Base-by-base conservation (phyloP, 2,113 vertebrate species). In the Ameiurus melas region DNA sequence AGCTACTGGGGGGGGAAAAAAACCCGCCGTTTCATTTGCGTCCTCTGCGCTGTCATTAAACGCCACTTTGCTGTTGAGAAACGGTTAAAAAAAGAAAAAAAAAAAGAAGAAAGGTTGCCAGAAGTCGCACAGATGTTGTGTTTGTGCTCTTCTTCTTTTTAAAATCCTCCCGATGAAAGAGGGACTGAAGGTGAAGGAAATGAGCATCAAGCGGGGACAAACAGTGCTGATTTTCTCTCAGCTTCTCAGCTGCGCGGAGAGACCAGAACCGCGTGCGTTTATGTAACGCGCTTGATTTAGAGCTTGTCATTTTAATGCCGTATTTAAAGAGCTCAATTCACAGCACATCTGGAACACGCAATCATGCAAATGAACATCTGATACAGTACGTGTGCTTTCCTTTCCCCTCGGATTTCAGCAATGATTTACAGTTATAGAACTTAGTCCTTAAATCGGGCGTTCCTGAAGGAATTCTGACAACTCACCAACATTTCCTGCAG, bases 291-390 rank as follows among this genome's bases (percentile, higher is more conserved):
- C 89, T n/a, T 87, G 89, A 90, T 90, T 90, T 75, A 12, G 14
- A 71, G 89, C 87, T 87, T 89, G 91, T 86, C 89, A 89, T 91
- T 92, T 92, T 93, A 89, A 93, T 88, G 88, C 86, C 84, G 53
- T 85, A 91, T 92, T 91, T 92, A 91, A 91, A 92, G 85, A 55
- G 64, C 58, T 86, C 27, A 81, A 93, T 93, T 93, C 90, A 90
- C 78, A 0, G 70, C 82, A 89, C 90, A 92, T 93, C 93, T 93
- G 91, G 88, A 84, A 47, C 33, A 30, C 12, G 78, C 85, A 58
- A 36, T 90, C 84, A 87, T 70, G 79, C 81, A 81, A 82, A 53
- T 84, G 22, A 58, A 30, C 36, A 2, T 51, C 30, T 51, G 6
- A 27, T 55, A 36, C 55, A 13, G 19, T 17, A 30, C 1, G 51